Evolutionary conservation across 2,113 vertebrate genomes (phyloP).

Genomic region (Romanogobio albipinnatus): DNA sequence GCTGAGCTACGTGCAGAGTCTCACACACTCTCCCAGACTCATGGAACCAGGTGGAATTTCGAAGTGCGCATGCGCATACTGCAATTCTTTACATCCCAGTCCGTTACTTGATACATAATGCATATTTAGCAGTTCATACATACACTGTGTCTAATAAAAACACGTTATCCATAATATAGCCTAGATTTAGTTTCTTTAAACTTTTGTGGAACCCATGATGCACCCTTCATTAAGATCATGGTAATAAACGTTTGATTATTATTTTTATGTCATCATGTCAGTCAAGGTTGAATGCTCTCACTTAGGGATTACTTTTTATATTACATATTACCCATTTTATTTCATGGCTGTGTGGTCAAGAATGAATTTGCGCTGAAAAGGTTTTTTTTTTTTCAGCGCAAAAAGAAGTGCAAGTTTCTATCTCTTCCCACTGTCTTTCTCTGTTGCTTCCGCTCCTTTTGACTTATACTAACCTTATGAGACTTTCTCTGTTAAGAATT

Average conservation of each 20-base stretch:
- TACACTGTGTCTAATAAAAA: neutral
- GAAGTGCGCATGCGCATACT: conserved; percentile 10
- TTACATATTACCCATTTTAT: too few species aligned
- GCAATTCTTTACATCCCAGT: neutral
- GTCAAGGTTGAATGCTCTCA: neutral
- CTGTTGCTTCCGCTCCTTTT: neutral
- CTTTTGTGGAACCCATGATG: neutral
- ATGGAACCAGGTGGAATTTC: conserved; percentile 5
- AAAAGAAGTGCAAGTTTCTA: neutral
- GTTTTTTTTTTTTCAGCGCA: neutral
- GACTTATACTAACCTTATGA: neutral
- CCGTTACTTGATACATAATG: neutral
- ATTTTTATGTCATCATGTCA: neutral
- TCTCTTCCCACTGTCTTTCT: neutral
- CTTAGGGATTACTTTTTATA: too few species aligned
- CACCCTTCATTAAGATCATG: neutral
- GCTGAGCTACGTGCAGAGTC: conserved; percentile 76
- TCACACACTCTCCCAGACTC: conserved; percentile 63
- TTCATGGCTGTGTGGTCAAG: neutral
- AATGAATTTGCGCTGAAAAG: neutral
- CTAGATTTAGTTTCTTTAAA: neutral
- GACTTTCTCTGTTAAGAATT: neutral
- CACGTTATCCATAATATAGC: neutral
- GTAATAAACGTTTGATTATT: too few species aligned
- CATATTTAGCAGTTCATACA: neutral